Percentiles rank a stretch among this genome's conserved stretches.
Conservation (phyloP, 1,140 invertebrate genomes). For the Meteorus sp. region DNA sequence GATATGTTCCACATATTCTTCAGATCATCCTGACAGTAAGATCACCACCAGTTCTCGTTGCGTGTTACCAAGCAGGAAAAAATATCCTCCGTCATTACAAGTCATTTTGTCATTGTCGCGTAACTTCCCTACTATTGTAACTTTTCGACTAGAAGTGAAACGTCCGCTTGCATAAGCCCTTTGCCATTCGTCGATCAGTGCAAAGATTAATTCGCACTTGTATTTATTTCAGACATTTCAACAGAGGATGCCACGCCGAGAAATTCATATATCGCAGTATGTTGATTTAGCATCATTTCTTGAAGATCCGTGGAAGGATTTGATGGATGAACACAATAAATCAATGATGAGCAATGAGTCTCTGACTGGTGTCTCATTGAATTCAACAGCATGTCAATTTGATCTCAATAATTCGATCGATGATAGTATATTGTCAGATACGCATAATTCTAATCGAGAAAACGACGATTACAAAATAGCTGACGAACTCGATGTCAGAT, state of each 20-base stretch:
- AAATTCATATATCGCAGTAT: constrained; percentile 30
- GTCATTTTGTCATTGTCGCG: too few species aligned
- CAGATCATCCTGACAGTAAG: too few species aligned
- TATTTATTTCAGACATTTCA: neutral
- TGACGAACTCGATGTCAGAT: neutral
- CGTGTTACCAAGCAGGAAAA: too few species aligned
- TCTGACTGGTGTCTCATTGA: constrained; percentile 29
- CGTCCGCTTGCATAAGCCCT: too few species aligned
- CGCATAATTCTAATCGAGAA: neutral
- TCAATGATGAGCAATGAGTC: constrained; percentile 24
- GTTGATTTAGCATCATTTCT: constrained; percentile 38
- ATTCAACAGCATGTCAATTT: neutral
- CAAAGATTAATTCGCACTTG: too few species aligned
- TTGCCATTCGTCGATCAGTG: neutral
- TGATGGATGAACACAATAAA: constrained; percentile 26
- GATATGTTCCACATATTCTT: too few species aligned
- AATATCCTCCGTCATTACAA: too few species aligned
- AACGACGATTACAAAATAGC: neutral
- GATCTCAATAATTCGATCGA: neutral
- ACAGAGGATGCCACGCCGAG: neutral
- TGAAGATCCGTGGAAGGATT: constrained; percentile 43
- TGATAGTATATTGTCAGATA: neutral
- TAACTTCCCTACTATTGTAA: too few species aligned
- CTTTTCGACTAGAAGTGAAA: too few species aligned
- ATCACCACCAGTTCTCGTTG: too few species aligned